Evolutionary conservation across 1,140 invertebrate genomes (phyloP).

Genomic region (Hyles vespertilio): DNA sequence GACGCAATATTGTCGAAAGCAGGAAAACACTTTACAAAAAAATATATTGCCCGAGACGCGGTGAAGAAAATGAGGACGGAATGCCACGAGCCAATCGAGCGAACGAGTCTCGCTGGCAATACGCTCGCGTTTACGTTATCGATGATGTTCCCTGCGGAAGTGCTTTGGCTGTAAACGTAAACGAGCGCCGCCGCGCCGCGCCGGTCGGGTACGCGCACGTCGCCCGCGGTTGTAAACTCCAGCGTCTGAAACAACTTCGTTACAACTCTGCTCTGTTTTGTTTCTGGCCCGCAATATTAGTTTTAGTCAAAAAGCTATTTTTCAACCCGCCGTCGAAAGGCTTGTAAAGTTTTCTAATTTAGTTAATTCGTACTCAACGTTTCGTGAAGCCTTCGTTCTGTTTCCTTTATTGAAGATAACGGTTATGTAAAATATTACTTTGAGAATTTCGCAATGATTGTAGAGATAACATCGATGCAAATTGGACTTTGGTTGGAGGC

Average conservation of each 20-base stretch:
- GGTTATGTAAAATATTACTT: slow-evolving; percentile 33
- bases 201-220: slow-evolving; percentile 29
- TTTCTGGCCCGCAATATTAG: slow-evolving; percentile 68
- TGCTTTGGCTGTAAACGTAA: slow-evolving; percentile 38
- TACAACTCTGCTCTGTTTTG: slow-evolving; percentile 67
- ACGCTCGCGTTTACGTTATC: slow-evolving; percentile 56
- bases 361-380: slow-evolving; percentile 63
- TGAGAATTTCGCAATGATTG: slow-evolving; percentile 23
- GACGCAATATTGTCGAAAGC: slow-evolving; percentile 70
- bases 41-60: slow-evolving; percentile 49
- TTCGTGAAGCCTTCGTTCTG: slow-evolving; percentile 38
- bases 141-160: slow-evolving; percentile 46
- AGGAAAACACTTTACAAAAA: slow-evolving; percentile 67
- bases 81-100: slow-evolving; percentile 61
- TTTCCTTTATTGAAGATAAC: slow-evolving; percentile 37
- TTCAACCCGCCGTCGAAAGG: slow-evolving; percentile 65
- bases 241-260: slow-evolving; percentile 61
- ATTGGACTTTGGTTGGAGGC: slow-evolving; percentile 13
- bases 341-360: slow-evolving; percentile 72
- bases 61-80: slow-evolving; percentile 61
- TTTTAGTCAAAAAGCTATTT: slow-evolving; percentile 74
- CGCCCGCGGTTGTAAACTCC: slow-evolving; percentile 62
- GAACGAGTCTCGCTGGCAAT: slow-evolving; percentile 54
- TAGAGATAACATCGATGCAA: slow-evolving; percentile 33
- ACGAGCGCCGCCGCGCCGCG: slow-evolving; percentile 20